These are phyloP conservation scores for Sisyra nigra DNA, from an alignment of 2,888 invertebrate genomes.

Conservation along the genomic window DNA sequence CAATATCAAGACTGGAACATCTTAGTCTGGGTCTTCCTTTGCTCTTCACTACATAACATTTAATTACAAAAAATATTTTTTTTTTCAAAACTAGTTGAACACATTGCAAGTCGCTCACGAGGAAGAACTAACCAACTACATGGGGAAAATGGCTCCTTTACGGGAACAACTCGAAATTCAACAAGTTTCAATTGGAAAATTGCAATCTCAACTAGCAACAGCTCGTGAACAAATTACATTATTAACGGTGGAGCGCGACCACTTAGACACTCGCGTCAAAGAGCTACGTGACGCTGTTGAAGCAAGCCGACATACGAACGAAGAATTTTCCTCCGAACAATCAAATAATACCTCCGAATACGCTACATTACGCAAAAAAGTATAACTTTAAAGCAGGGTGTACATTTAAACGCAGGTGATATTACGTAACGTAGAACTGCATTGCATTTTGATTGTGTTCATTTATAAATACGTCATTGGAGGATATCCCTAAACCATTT, in stretches of 20 bases:
- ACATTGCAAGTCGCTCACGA: constrained; percentile 58
- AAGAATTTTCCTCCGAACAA: too few relatives aligned
- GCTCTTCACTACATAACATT: too few relatives aligned
- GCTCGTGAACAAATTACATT: constrained; percentile 33
- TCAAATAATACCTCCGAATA: constrained; percentile 10
- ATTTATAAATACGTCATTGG: too few relatives aligned
- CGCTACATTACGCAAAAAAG: constrained; percentile 5
- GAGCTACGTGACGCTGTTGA: constrained; percentile 13
- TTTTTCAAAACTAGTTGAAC: too few relatives aligned
- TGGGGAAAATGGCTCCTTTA: constrained; percentile 38
- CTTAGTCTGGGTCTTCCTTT: too few relatives aligned
- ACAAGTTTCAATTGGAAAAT: constrained; percentile 34
- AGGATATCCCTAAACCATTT: too few relatives aligned
- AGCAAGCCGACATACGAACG: too few relatives aligned
- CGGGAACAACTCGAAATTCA: constrained; percentile 42
- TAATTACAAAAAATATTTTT: too few relatives aligned
- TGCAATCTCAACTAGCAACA: constrained; percentile 23
- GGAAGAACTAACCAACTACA: constrained; percentile 50
- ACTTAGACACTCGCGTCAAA: constrained; percentile 30
- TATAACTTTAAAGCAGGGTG: not conserved
- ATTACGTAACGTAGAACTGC: too few relatives aligned
- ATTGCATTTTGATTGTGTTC: too few relatives aligned
- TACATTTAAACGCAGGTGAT: too few relatives aligned
- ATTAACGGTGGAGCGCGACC: constrained; percentile 35
- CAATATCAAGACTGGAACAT: too few relatives aligned